Evolutionary conservation across 2,797 vertebrate species (phyloP), one percentile per base, ranked within the genome.

Genomic region (Ceyx erithaca): DNA sequence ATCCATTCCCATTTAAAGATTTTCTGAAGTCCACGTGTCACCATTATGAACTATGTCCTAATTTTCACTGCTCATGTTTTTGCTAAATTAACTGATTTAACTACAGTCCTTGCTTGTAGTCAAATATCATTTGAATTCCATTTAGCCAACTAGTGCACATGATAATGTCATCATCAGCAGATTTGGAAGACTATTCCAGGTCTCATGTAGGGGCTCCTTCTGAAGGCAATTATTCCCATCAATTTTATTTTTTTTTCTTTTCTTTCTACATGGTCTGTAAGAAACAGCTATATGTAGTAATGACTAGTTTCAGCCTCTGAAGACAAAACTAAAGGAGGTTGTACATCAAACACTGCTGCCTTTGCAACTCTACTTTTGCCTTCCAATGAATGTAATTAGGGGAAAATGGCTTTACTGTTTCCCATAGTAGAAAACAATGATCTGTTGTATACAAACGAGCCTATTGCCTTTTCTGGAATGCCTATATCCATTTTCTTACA

Each of bases 331-430:
- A 15, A 71, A 75, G 17, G 16, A 30, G 51, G 5, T 22, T 35
- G 9, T 8, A 10, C 1, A 68, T 18, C 0, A 0, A 58, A 45
- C 20, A 72, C 9, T 33, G 19, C 58, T 68, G 66, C 45, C 52
- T 84, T 46, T 26, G 14, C 57, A 82, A 33, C 18, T 81, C 77
- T 28, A 18, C 26, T 80, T 68, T 33, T 17, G 57, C 49, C 14
- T 89, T 62, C 48, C 61, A 79, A 31, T 26, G n/a, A 30, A 67
- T 13, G 21, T 28, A 52, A 11, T 28, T 46, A 48, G 15, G 75
- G 84, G 11, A 82, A 94, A 85, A 80, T 17, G 2, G 14, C 21
- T 55, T 62, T 79, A 49, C 7, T 89, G 28, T 72, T 72, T 25
- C 15, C 70, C 26, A 37, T 7, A 23, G 23, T 6, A 81, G 63